A percentile compares a stretch with the other conserved stretches of the same genome.
These are phyloP conservation scores for Aphelinus certus DNA, from an alignment of 1,140 invertebrate species.

Conservation along the genomic window DNA sequence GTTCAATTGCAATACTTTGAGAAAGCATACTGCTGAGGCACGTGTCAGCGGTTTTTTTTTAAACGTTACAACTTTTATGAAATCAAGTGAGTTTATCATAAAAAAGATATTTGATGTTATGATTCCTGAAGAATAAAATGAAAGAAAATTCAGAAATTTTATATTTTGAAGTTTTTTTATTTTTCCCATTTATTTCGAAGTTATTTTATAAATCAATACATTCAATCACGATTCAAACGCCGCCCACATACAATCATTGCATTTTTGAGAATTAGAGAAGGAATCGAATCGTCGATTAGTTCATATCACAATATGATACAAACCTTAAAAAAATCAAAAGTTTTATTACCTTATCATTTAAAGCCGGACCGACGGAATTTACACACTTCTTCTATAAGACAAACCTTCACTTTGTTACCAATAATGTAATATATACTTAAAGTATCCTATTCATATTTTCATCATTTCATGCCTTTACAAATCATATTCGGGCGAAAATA, in stretches of 20 bases:
- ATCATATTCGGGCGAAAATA: background rate
- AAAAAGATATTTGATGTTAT: no score
- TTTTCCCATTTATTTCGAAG: conserved; percentile 59
- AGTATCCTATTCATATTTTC: conserved; percentile 3
- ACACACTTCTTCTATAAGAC: conserved; percentile 11
- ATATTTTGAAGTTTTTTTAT: conserved; percentile 44
- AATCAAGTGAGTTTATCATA: no score
- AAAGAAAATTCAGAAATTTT: background rate
- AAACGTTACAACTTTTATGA: no score
- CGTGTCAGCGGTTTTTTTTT: no score
- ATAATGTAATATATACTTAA: conserved; percentile 5
- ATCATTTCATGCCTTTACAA: conserved; percentile 30
- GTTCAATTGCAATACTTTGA: no score
- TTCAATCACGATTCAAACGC: conserved; percentile 63
- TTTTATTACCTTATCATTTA: no score
- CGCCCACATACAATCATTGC: conserved; percentile 66
- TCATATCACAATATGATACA: conserved; percentile 6
- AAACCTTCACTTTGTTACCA: conserved; percentile 6
- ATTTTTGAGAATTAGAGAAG: conserved; percentile 56
- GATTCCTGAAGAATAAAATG: no score
- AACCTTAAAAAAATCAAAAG: no score
- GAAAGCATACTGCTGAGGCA: no score
- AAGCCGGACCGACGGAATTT: conserved; percentile 19
- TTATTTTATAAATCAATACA: conserved; percentile 63
- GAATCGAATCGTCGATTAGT: conserved; percentile 18